Percentiles rank a stretch among this genome's conserved stretches.
phyloP scores from a whole-genome alignment of 2,888 invertebrate species.

The Cremastobaeus sp. region DNA sequence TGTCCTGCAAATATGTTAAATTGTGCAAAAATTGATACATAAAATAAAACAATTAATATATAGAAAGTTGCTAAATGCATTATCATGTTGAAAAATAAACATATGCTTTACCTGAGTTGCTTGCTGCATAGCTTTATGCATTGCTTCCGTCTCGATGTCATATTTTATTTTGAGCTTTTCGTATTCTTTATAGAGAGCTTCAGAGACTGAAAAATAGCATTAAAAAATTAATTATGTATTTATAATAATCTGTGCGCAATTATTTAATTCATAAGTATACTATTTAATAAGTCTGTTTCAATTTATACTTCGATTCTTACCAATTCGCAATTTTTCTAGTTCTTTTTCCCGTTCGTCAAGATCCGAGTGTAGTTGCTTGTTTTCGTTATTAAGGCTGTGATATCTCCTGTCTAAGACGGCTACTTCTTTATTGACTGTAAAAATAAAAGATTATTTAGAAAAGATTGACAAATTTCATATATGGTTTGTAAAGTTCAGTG shows the following conservation, averaged over 20 bases:
- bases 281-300: too few relatives aligned
- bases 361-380: constrained; percentile 81
- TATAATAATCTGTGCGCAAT: too few relatives aligned
- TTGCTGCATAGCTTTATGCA: constrained; percentile 86
- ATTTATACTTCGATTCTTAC: too few relatives aligned
- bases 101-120: constrained; percentile 77
- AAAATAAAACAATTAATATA: not conserved
- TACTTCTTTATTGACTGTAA: constrained; percentile 79
- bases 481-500: too few relatives aligned
- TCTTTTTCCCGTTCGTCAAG: constrained; percentile 83
- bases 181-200: constrained; percentile 86
- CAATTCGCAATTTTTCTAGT: constrained; percentile 80
- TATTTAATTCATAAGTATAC: too few relatives aligned
- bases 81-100: too few relatives aligned
- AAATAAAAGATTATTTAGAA: too few relatives aligned
- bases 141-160: constrained; percentile 85
- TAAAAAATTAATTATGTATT: not conserved
- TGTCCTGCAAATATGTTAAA: not conserved
- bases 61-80: not conserved
- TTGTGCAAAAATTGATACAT: not conserved
- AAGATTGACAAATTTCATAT: too few relatives aligned
- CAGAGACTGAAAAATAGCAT: constrained; percentile 81
- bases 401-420: constrained; percentile 83
- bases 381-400: constrained; percentile 81
- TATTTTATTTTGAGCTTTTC: constrained; percentile 86